Base-by-base conservation (phyloP, 1,140 invertebrate genomes). In the Drosophila serrata region DNA sequence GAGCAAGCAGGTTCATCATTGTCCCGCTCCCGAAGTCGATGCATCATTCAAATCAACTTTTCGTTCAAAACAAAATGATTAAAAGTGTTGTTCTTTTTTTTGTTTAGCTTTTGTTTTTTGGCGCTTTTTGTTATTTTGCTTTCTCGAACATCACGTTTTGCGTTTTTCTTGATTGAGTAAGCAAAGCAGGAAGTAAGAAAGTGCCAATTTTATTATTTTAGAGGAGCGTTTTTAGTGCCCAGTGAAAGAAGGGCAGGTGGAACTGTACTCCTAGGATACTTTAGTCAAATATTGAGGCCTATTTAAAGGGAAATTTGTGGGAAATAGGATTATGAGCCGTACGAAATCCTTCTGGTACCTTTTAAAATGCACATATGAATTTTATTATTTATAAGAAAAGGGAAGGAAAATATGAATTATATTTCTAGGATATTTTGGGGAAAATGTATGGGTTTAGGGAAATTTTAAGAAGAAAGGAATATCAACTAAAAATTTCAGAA, bases 11-110 rank as follows among this genome's bases (percentile, higher is more conserved):
- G 55, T 59, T 51, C 40, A 70, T 60, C 64, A 35, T 35, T 53
- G 56, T 39, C 40, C 48, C 46, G 15, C 24, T 29, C 46, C 31
- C 70, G 22, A 53, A 39, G 40, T 62, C 58, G 68, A 73, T 75
- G 72, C 72, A 75, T 73, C 68, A 75, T 63, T 74, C 49, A 56
- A 74, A 76, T 76, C 43, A 65, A 64, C 73, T 65, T 48, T 75
- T 75, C 51, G 72, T 74, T 59, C 51, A 75, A 75, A 76, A 76
- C 73, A 76, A 76, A 75, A 75, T 76, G 70, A 76, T 76, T 76
- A 76, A 76, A 72, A 24, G 45, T 68, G 46, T 69, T 69, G 4
- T 19, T 62, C 22, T 42, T 56, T 46, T 45, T 45, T 6, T 11
- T 42, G 8, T 17, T 8, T 2, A n/a, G n/a, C 4, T 42, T 43